A percentile compares a stretch with the other conserved stretches of the same genome.
phyloP scores from a whole-genome alignment of 1,140 invertebrate genomes.

The Nasonia vitripennis region DNA sequence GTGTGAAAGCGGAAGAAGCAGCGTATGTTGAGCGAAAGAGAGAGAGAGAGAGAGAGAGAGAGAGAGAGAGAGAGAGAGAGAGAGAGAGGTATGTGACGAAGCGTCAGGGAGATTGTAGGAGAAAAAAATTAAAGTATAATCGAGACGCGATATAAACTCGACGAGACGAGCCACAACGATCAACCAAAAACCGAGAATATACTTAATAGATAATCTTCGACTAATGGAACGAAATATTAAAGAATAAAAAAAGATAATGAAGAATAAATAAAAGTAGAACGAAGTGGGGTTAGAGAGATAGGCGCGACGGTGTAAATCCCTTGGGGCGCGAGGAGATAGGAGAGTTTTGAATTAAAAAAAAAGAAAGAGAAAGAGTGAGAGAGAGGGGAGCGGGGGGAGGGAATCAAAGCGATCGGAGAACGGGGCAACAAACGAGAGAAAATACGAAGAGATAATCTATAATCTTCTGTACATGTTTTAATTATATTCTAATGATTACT shows the following conservation, averaged over 20 bases:
- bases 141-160: slow-evolving; percentile 34
- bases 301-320: not conserved
- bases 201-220: slow-evolving; percentile 45
- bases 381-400: not conserved
- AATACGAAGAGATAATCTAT: slow-evolving; percentile 66
- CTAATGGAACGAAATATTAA: slow-evolving; percentile 22
- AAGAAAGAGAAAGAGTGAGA: not conserved
- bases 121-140: slow-evolving; percentile 30
- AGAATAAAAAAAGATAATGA: not conserved
- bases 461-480: slow-evolving; percentile 74
- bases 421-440: slow-evolving; percentile 48
- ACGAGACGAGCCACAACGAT: slow-evolving; percentile 48
- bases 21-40: not conserved
- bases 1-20: slow-evolving; percentile 10
- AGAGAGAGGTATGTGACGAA: not conserved
- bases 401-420: slow-evolving; percentile 36
- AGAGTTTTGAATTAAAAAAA: not conserved
- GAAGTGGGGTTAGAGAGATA: not conserved
- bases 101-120: not conserved
- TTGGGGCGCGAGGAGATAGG: not conserved
- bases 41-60: not conserved
- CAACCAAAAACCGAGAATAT: slow-evolving; percentile 39
- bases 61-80: not conserved
- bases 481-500: slow-evolving; percentile 73
- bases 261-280: not conserved